Base-by-base conservation (phyloP, 2,113 vertebrate genomes). In the Gymnogyps californianus region DNA sequence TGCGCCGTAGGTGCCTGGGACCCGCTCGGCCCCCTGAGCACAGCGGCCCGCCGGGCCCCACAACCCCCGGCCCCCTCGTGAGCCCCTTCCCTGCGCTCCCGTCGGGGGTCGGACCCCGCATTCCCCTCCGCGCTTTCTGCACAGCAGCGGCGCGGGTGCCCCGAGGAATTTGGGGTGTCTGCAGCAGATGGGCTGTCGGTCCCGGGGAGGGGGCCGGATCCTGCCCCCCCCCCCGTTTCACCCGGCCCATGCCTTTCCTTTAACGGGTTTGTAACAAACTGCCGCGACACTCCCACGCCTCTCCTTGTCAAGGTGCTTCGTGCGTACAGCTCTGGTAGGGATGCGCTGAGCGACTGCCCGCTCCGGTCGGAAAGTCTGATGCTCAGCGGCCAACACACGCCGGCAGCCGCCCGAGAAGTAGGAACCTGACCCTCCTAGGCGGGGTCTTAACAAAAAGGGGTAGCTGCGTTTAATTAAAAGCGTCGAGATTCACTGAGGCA, bases 381-480 rank as follows among this genome's bases (percentile, higher is more conserved):
- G 97, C 94, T 90, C 96, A 95, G 97, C 89, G 85, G 93, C 94
- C 96, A 93, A 54, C 94, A 91, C 96, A 90, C 58, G 42, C 97
- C 92, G 97, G 92, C 97, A 97, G 97, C 97, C 80, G 84, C 87
- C 87, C 92, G 74, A 96, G 95, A 91, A 98, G 82, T n/a, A 89
- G 96, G 92, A 95, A 70, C 57, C 94, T 71, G 76, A 80, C 82
- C 67, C 95, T 97, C 92, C 97, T 87, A 96, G 91, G 93, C 26
- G 47, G 84, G 86, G 67, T 77, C 94, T 96, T 93, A 94, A 88
- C 87, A 87, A 88, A 96, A 95, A 95, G 84, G 66, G 19, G 77
- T 81, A 87, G 83, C 95, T 75, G 91, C 62, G 36, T 96, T 97
- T 96, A 97, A 97, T 98, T 97, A 97, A 97, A 97, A 96, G 94